Base-by-base conservation (phyloP, 2,797 vertebrate genomes). In the Cottoperca gobio region DNA sequence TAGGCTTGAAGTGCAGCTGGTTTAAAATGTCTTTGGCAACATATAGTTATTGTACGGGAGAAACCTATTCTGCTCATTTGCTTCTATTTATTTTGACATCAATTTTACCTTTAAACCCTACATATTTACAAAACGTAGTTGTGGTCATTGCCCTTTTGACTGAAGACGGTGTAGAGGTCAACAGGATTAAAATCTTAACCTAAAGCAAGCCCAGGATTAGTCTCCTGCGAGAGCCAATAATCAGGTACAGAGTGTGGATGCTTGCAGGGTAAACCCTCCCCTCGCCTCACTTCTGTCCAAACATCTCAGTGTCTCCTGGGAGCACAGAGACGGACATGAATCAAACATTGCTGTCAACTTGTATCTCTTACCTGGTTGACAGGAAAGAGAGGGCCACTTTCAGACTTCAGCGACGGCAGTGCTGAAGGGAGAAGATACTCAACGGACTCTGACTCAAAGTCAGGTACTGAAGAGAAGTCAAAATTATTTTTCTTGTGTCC, bases 101-200 rank as follows among this genome's bases (percentile, higher is more conserved):
- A 35, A 55, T 61, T 43, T 62, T 37, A 53, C 63, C 13, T 59
- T 43, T 48, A 40, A 33, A 79, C 14, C 49, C 14, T 35, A 55
- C 21, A 79, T 70, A 72, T 75, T 66, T 70, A 23, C 14, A 61
- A 9, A 58, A 74, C 31, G 31, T 61, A 48, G 23, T 37, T 58
- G 23, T 26, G 62, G 60, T 68, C 62, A 45, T 58, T 74, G 67
- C 60, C 82, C 24, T 78, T 85, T 86, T 82, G 73, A 83, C 54
- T 74, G 74, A 82, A 87, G 78, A 40, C 58, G 73, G 64, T 45
- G 45, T 63, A 58, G 84, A 69, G 63, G 86, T 69, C 76, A 93
- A 92, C 89, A 83, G 88, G 94, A 94, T 95, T 95, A 95, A 90
- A 82, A 85, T 91, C 88, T 95, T 94, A 95, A 87, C 78, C 88